Base-by-base conservation (phyloP, 2,888 invertebrate species). In the Dynastes tityus region DNA sequence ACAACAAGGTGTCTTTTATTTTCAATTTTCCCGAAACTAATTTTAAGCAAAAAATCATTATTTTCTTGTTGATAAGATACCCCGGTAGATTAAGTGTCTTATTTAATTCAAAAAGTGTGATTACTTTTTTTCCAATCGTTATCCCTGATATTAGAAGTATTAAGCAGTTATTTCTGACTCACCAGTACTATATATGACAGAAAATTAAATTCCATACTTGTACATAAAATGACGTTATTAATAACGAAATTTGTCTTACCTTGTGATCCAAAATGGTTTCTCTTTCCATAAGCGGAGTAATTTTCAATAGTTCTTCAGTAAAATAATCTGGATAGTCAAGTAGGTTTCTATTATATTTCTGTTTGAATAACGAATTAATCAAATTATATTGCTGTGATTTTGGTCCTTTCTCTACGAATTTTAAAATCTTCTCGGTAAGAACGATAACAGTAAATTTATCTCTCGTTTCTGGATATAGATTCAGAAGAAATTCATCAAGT, bases 301-400 rank as follows among this genome's bases (percentile, higher is more conserved):
- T 65, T 49, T 75, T 70, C 16, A 79, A 61, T 37, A 63, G 51
- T 5, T 40, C 40, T 49, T 51, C 40, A 2, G 37, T 40, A 27
- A 53, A 74, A 74, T 61, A 76, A 22, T 75, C 27, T 16, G 68
- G 75, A 61, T 63, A 49, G 3, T 76, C 49, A 16, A 58, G 13
- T 27, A 79, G 51, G 45, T 70, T 32, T 37, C 32, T 45, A 4
- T 51, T 61, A 49, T 79, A 79, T 49, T 75, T 75, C 40, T 51
- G 32, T n/a, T 70, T 37, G 67, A 79, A 79, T 13, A 11, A 53
- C 11, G 63, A 27, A 45, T 11, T 58, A 45, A 74, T 22, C 61
- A 74, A 45, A 11, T 27, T 27, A 27, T 61, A 79, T 53, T 40
- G 58, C 51, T 76, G 29, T 45, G 9, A 3, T 58, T n/a, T 13